Conservation (phyloP, 2,797 vertebrate species). For the Telmatherina bonti region DNA sequence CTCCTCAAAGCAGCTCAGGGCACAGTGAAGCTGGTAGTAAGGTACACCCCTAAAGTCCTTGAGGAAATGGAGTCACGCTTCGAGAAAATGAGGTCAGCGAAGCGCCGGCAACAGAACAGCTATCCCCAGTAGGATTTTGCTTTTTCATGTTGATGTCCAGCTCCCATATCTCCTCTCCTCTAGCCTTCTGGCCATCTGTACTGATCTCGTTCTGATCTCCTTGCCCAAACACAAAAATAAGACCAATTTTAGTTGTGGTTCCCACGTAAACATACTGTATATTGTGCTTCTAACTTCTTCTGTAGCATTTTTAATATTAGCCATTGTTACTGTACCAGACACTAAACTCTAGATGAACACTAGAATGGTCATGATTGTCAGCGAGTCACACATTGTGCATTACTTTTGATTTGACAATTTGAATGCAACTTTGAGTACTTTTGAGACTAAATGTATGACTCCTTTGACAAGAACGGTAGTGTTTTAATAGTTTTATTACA, state of each 20-base stretch:
- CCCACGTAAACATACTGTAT: constrained; percentile 46
- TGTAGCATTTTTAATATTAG: constrained; percentile 61
- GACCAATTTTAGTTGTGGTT: constrained; percentile 57
- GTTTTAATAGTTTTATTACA: constrained; percentile 65
- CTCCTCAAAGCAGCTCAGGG: constrained; percentile 97
- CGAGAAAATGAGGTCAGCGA: constrained; percentile 99
- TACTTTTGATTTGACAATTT: constrained; percentile 72
- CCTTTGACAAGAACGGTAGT: constrained; percentile 54
- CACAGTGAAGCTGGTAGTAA: constrained; percentile 97
- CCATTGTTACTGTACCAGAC: constrained; percentile 59
- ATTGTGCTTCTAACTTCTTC: constrained; percentile 48
- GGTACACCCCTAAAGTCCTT: constrained; percentile 96
- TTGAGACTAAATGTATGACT: constrained; percentile 56
- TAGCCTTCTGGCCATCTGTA: constrained; percentile 69
- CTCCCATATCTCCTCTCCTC: constrained; percentile 55
- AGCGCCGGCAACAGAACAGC: constrained; percentile 97
- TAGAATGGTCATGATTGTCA: constrained; percentile 67
- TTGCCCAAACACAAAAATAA: constrained; percentile 24
- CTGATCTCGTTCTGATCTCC: constrained; percentile 55
- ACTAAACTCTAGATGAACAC: constrained; percentile 64
- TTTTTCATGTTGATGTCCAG: constrained; percentile 53
- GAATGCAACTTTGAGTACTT: constrained; percentile 67
- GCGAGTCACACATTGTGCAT: constrained; percentile 70
- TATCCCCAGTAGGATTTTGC: constrained; percentile 82
- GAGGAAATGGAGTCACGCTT: constrained; percentile 99